Conservation (phyloP, 2,888 invertebrate species). For the Boloria selene region DNA sequence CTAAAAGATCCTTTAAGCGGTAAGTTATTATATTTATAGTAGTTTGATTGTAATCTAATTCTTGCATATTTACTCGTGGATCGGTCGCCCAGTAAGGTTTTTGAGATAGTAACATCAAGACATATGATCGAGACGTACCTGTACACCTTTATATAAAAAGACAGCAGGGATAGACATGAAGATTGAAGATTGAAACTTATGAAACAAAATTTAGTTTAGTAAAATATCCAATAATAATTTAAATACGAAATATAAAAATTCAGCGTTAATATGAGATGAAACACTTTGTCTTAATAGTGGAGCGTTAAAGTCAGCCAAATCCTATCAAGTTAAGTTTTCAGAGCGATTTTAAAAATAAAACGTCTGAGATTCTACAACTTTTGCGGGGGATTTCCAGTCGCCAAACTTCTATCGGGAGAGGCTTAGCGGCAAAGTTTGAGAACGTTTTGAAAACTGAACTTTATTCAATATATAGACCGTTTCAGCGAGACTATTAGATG, state of each 20-base stretch:
- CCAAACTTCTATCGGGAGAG: constrained; percentile 53
- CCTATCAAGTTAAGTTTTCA: constrained; percentile 34
- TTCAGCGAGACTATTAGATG: constrained; percentile 51
- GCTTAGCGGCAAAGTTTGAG: constrained; percentile 57
- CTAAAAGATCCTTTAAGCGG: no score
- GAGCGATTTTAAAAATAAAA: constrained; percentile 65
- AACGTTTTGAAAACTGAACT: constrained; percentile 54
- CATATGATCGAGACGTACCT: no score
- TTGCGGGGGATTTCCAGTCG: constrained; percentile 52
- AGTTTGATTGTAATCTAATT: no score
- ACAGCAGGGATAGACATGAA: background rate
- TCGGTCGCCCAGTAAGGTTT: no score
- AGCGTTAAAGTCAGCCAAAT: constrained; percentile 36
- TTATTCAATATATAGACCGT: constrained; percentile 58
- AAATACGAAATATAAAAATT: background rate
- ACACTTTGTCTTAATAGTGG: constrained; percentile 32
- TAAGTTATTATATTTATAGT: no score
- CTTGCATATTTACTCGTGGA: no score
- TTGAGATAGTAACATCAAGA: no score
- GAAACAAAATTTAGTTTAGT: background rate
- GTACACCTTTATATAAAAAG: no score
- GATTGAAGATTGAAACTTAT: background rate
- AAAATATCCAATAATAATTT: constrained; percentile 1
- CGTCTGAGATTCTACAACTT: constrained; percentile 63
- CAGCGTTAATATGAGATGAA: constrained; percentile 22